A percentile compares a stretch with the other conserved stretches of the same genome.
Conservation (phyloP, 2,888 invertebrate genomes). For the Axea sp. region DNA sequence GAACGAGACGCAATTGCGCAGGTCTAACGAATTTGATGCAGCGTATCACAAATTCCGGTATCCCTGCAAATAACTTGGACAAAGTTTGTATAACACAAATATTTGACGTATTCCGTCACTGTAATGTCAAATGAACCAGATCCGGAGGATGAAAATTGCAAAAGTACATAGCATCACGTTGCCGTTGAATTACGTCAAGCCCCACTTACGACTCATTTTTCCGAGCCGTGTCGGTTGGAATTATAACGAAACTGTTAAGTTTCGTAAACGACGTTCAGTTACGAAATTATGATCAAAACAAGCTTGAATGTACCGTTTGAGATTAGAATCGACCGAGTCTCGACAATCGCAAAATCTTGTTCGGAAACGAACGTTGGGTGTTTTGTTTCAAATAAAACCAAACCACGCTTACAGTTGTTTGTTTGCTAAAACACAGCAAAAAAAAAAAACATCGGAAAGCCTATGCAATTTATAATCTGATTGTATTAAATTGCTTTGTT, state of each 20-base stretch:
- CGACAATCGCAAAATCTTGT: too few relatives aligned
- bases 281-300: too few relatives aligned
- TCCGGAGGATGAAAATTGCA: slow-evolving; percentile 45
- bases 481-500: too few relatives aligned
- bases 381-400: too few relatives aligned
- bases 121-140: slow-evolving; percentile 56
- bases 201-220: slow-evolving; percentile 44
- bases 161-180: slow-evolving; percentile 46
- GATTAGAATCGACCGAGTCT: too few relatives aligned
- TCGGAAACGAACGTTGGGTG: too few relatives aligned
- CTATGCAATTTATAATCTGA: too few relatives aligned
- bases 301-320: too few relatives aligned
- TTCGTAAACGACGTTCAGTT: slow-evolving; percentile 18
- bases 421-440: too few relatives aligned
- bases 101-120: slow-evolving; percentile 52
- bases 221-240: slow-evolving; percentile 19
- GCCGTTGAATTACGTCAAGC: slow-evolving; percentile 37
- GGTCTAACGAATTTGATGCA: slow-evolving; percentile 50
- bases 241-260: slow-evolving; percentile 45
- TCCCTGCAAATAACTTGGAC: slow-evolving; percentile 40
- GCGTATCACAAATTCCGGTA: slow-evolving; percentile 33
- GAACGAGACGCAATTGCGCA: too few relatives aligned
- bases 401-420: too few relatives aligned
- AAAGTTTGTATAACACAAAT: slow-evolving; percentile 49
- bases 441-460: too few relatives aligned